Evolutionary conservation across 2,113 vertebrate genomes (phyloP).

Genomic region (Oreochromis aureus): DNA sequence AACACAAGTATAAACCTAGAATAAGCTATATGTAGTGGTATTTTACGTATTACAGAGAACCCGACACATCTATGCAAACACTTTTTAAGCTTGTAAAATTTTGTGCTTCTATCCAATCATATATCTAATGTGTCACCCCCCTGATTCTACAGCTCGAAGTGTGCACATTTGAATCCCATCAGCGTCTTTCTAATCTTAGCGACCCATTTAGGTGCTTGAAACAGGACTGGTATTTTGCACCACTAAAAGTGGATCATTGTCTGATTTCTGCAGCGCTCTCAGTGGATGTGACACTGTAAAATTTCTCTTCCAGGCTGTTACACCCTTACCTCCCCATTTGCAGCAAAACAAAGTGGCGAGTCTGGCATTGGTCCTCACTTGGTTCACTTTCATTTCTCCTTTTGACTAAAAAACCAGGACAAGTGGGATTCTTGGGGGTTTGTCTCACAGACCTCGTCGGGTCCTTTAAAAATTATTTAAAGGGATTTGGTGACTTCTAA

Average conservation of each 20-base stretch:
- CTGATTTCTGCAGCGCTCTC: background rate
- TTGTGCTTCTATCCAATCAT: background rate
- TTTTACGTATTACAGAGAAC: background rate
- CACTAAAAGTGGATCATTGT: conserved; percentile 15
- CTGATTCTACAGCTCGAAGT: background rate
- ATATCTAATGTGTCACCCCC: background rate
- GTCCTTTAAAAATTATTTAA: background rate
- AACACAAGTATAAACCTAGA: background rate
- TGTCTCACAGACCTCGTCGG: background rate
- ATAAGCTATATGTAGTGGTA: background rate
- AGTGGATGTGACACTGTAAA: background rate
- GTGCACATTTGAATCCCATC: background rate
- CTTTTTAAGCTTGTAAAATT: background rate
- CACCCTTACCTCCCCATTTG: background rate
- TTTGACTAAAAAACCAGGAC: background rate
- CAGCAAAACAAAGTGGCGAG: background rate
- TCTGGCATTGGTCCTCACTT: background rate
- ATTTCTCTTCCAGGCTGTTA: background rate
- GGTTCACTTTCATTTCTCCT: background rate
- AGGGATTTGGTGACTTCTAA: background rate
- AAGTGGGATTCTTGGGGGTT: background rate
- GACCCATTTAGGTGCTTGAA: conserved; percentile 27
- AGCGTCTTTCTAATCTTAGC: conserved; percentile 40
- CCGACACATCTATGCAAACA: background rate
- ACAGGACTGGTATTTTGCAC: background rate